Conservation (phyloP, 2,797 vertebrate species). For the Sebastes kiyomatsui region DNA sequence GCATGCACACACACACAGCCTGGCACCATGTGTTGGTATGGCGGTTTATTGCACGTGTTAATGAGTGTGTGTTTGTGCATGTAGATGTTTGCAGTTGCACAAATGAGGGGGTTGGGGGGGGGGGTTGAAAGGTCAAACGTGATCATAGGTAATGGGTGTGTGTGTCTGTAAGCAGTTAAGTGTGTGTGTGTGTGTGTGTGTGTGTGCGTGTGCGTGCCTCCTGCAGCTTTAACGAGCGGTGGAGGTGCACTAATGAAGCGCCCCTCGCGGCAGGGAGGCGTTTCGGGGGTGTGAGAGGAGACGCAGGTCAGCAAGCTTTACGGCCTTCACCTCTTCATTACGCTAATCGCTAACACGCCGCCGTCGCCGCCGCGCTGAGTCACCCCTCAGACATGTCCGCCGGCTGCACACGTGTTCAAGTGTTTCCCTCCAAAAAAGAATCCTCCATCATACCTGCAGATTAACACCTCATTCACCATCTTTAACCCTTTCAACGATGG, state of each 20-base stretch:
- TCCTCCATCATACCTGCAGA: neutral
- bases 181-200: slow-evolving; percentile 9
- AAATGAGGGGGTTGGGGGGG: no score
- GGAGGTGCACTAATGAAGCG: slow-evolving; percentile 46
- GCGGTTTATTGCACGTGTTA: neutral
- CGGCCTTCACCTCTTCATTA: slow-evolving; percentile 21
- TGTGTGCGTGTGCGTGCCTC: neutral
- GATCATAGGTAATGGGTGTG: neutral
- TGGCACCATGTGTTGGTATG: slow-evolving; percentile 9
- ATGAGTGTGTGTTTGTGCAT: neutral
- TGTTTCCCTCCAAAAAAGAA: neutral
- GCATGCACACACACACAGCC: slow-evolving; percentile 1
- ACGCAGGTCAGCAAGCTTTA: slow-evolving; percentile 46
- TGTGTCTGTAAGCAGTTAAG: slow-evolving; percentile 21
- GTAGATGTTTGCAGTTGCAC: neutral
- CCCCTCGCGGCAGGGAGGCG: slow-evolving; percentile 10
- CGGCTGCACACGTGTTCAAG: neutral
- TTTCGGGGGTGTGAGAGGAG: slow-evolving; percentile 40
- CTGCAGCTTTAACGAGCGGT: slow-evolving; percentile 39
- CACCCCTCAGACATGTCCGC: slow-evolving; percentile 22
- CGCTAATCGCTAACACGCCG: slow-evolving; percentile 41
- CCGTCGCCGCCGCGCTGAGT: neutral
- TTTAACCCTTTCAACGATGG: no score
- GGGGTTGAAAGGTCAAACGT: neutral
- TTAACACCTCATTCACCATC: neutral